Evolutionary conservation across 2,113 vertebrate species (phyloP).

Genomic region (Irena cyanogastra): DNA sequence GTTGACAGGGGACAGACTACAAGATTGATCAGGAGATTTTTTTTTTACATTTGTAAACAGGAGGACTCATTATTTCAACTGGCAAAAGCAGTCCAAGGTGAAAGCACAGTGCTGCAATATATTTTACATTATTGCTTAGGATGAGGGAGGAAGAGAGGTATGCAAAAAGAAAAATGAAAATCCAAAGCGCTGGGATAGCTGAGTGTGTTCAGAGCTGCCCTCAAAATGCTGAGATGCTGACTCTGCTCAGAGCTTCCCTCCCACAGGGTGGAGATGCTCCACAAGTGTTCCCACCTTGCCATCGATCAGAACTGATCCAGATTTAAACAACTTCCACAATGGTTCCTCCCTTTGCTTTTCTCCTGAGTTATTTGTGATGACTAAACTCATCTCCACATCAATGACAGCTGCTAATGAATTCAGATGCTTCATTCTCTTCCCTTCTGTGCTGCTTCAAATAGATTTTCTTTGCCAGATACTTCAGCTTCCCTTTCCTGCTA

Average conservation of each 20-base stretch:
- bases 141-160: not conserved
- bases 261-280: not conserved
- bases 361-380: conserved; percentile 6
- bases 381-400: conserved; percentile 51
- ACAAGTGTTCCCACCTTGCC: not conserved
- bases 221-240: not conserved
- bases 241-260: not conserved
- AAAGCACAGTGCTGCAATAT: not conserved
- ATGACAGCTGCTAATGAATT: conserved; percentile 61
- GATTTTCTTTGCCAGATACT: conserved; percentile 14
- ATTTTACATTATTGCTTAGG: not conserved
- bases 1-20: not conserved
- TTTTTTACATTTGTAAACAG: not conserved
- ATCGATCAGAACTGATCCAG: not conserved
- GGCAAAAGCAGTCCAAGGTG: not conserved
- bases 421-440: conserved; percentile 40
- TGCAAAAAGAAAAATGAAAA: not conserved
- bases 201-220: not conserved
- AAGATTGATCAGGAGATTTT: not conserved
- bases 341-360: conserved; percentile 16
- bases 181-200: not conserved
- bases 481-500: conserved; percentile 15
- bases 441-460: conserved; percentile 13
- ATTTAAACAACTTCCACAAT: not conserved
- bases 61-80: not conserved